phyloP scores from a whole-genome alignment of 2,888 invertebrate genomes.

The Amphimallon solstitiale region DNA sequence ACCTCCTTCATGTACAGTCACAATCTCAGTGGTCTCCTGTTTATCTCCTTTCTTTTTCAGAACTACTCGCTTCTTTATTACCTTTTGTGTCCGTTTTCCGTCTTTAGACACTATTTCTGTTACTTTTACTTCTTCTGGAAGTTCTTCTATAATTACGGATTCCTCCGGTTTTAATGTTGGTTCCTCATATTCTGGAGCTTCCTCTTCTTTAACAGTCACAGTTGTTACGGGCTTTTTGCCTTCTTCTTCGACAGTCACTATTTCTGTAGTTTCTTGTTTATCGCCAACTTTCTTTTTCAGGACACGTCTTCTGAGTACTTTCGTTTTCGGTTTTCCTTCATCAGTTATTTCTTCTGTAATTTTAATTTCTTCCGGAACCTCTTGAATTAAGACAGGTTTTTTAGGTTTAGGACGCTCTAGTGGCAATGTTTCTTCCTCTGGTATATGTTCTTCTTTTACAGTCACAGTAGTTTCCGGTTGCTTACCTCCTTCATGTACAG shows the following conservation, averaged over 20 bases:
- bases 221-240: conserved; percentile 52
- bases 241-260: conserved; percentile 53
- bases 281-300: conserved; percentile 58
- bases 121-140: conserved; percentile 49
- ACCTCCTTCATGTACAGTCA: conserved; percentile 52
- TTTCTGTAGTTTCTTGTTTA: conserved; percentile 57
- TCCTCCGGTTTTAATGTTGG: conserved; percentile 43
- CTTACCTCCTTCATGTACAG: conserved; percentile 46
- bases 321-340: conserved; percentile 51
- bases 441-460: conserved; percentile 42
- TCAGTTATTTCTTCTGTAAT: conserved; percentile 53
- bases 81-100: conserved; percentile 46
- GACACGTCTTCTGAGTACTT: conserved; percentile 56
- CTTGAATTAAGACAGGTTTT: conserved; percentile 34
- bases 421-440: conserved; percentile 55
- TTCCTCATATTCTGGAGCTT: conserved; percentile 54
- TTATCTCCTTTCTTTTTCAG: conserved; percentile 46
- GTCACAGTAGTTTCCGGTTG: conserved; percentile 51
- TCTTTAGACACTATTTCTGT: conserved; percentile 54
- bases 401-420: conserved; percentile 47
- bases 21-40: conserved; percentile 55
- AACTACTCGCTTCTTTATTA: conserved; percentile 46
- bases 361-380: conserved; percentile 56
- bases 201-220: conserved; percentile 50
- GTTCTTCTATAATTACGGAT: conserved; percentile 38